Evolutionary conservation across 1,140 invertebrate species (phyloP), one percentile per base, ranked within the genome.

Genomic region (Fopius arisanus): DNA sequence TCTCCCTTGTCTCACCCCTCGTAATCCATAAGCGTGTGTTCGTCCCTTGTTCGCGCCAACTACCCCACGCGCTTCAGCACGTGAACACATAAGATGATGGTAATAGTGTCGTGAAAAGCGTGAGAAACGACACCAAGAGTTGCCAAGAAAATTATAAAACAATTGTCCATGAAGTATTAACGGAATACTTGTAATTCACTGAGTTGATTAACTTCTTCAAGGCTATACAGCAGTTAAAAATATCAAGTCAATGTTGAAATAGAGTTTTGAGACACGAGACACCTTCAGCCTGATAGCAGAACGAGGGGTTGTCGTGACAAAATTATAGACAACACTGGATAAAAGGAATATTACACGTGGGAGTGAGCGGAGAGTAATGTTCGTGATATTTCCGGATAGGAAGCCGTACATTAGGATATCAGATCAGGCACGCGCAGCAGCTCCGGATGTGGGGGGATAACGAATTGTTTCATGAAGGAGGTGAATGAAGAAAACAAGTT

Each of bases 351-450:
- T 67, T 73, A 41, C 63, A 73, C 19, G 67, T 67, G 41, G 51
- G 23, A 26, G 77, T 79, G 76, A 80, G 80, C 82, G 82, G 81
- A 82, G 82, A 84, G 86, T 86, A 87, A 87, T 84, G 86, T 84
- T 80, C 76, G 81, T 81, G 82, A 79, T 78, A 88, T 88, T 88
- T 88, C 87, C 87, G 86, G 78, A 85, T 86, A 85, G 87, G 87
- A 88, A 88, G 82, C 81, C 86, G 84, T 87, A 84, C 85, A 88
- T 88, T 88, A 88, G 83, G 81, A 83, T 88, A 88, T 88, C 87
- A 87, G 87, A 88, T 88, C 84, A 78, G 81, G 83, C 86, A 86
- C 87, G 86, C 80, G 79, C 78, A 78, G 68, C 16, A 10, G 12
- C 33, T 37, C 33, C 78, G 78, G 77, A 77, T 77, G 43, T n/a